A percentile compares a stretch with the other conserved stretches of the same genome.
Evolutionary conservation across 30 jellyfish, hydroid and myxozoan species (phyloP).

Genomic region (Calvadosia cruxmelitensis): DNA sequence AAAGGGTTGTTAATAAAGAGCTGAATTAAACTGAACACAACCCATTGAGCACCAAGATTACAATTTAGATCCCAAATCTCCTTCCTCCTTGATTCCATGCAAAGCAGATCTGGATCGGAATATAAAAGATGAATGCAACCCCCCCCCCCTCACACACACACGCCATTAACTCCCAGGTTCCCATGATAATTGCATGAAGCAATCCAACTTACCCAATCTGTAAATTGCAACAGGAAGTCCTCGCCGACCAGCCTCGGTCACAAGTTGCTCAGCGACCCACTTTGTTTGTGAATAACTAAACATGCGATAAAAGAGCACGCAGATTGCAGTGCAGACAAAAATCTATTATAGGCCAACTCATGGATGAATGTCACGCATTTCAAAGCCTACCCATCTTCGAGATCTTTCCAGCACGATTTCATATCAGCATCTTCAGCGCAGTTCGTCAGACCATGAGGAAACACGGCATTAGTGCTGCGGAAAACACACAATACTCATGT

Average conservation of each 20-base stretch:
- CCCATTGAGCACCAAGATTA: no score
- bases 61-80: no score
- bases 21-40: no score
- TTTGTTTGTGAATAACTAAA: constrained; percentile 73
- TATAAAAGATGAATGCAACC: no score
- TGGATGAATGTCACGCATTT: neutral
- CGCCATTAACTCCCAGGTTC: no score
- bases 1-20: no score
- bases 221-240: constrained; percentile 82
- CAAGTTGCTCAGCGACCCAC: constrained; percentile 92
- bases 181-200: no score
- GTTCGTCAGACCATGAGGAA: constrained; percentile 35
- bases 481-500: neutral
- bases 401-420: constrained; percentile 21
- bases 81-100: no score
- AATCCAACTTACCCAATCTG: constrained; percentile 90
- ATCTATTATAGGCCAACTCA: neutral
- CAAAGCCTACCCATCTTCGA: constrained; percentile 51
- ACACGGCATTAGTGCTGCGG: constrained; percentile 93
- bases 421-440: constrained; percentile 72
- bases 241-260: constrained; percentile 45
- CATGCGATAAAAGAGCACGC: no score
- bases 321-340: no score
- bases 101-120: no score
- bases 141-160: no score